Base-by-base conservation (phyloP, 2,113 vertebrate genomes). In the Origma solitaria region DNA sequence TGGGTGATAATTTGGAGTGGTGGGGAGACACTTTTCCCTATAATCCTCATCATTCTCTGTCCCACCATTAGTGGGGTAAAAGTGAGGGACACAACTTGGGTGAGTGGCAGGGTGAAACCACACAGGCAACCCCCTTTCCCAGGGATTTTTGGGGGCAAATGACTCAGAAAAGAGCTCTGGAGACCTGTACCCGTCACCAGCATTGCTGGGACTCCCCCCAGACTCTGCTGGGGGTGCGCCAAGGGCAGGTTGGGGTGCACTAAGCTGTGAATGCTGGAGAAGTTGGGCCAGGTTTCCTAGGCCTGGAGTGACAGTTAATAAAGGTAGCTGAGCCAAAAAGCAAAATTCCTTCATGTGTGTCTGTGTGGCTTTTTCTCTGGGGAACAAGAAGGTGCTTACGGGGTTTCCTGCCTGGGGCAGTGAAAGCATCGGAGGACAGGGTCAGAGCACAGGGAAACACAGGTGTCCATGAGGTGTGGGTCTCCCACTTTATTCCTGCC, bases 311-410 rank as follows among this genome's bases (percentile, higher is more conserved):
- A 17, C 19, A 24, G 28, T 66, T 24, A 85, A 85, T 88, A 78
- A 93, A 51, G 19, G 30, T 7, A 76, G 35, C 7, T 56, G 22
- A 51, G 30, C 11, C 44, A 44, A 84, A 78, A 64, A 44, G 1
- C 12, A 37, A 35, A 50, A 61, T 6, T 5, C 17, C 9, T 44
- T 14, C 1, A 0, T 45, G 3, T 8, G 33, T 31, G 54, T 79
- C 24, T 1, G 3, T 0, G 7, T 88, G 22, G 13, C 69, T 79
- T 72, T 76, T 11, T 73, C 25, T 62, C 37, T 16, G 60, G 65
- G 33, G 58, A 45, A 62, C 35, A 40, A 16, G 30, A 25, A 38
- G 69, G 5, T 3, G 6, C 31, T 65, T 2, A 0, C 0, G 2
- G 25, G 6, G 13, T 24, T 75, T 72, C 65, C 65, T 45, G 12